Evolutionary conservation across 2,888 invertebrate species (phyloP).

Genomic region (Mayetiola destructor): DNA sequence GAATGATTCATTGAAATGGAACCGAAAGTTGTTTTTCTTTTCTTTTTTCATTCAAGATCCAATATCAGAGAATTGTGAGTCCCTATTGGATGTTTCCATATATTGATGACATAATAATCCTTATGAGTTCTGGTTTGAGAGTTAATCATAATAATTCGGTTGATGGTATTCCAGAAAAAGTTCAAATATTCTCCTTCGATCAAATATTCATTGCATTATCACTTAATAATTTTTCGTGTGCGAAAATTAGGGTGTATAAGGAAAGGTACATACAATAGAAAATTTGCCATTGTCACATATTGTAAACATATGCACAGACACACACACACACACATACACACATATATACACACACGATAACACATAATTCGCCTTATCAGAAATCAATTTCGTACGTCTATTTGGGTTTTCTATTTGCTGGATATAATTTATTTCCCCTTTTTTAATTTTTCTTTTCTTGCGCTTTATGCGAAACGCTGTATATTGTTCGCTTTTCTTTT

Average conservation of each 20-base stretch:
- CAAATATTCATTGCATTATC: too few species aligned
- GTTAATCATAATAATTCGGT: neutral
- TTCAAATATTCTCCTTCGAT: too few species aligned
- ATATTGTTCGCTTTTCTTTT: too few species aligned
- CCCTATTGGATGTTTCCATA: neutral
- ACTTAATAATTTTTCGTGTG: too few species aligned
- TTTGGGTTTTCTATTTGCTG: too few species aligned
- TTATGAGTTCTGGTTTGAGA: neutral
- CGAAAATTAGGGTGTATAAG: too few species aligned
- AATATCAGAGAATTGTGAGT: neutral
- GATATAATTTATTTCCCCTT: too few species aligned
- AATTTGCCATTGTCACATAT: neutral
- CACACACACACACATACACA: neutral
- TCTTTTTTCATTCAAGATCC: neutral
- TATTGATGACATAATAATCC: neutral
- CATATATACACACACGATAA: neutral
- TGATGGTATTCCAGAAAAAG: neutral
- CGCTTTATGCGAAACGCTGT: too few species aligned
- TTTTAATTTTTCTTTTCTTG: too few species aligned
- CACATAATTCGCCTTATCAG: neutral
- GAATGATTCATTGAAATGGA: neutral
- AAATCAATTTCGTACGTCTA: too few species aligned
- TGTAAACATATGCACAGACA: neutral
- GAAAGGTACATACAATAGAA: neutral
- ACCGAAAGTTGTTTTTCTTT: neutral